Evolutionary conservation across 2,113 vertebrate genomes (phyloP).

Genomic region (Tragulus kanchil): DNA sequence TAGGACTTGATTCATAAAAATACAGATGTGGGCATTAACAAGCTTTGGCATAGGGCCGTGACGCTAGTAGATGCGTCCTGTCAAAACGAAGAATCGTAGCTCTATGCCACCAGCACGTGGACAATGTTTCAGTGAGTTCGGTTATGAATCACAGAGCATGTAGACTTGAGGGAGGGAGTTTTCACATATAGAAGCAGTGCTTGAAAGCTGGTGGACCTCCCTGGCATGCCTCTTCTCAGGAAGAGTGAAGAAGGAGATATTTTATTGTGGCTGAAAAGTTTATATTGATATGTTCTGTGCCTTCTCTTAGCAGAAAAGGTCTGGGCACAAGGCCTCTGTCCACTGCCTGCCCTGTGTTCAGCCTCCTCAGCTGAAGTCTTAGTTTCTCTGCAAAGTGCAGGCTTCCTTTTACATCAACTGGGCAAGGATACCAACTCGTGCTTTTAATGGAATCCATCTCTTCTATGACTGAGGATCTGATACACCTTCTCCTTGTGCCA

Average conservation of each 20-base stretch:
- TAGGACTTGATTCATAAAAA: constrained; percentile 57
- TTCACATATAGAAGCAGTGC: neutral
- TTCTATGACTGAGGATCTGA: neutral
- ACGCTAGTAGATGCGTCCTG: neutral
- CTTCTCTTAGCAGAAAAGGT: neutral
- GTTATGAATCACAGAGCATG: neutral
- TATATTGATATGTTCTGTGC: neutral
- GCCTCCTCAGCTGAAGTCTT: neutral
- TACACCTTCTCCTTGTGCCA: neutral
- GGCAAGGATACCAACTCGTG: neutral
- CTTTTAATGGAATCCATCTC: neutral
- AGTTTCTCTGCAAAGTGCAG: neutral
- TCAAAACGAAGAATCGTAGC: constrained; percentile 31
- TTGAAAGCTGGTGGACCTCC: neutral
- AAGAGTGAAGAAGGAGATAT: neutral
- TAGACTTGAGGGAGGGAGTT: neutral
- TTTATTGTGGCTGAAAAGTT: neutral
- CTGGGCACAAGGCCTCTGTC: neutral
- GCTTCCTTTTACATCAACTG: neutral
- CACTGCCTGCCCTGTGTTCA: neutral
- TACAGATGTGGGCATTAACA: constrained; percentile 58
- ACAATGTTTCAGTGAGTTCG: neutral
- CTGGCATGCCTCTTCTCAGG: neutral
- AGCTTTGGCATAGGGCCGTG: neutral
- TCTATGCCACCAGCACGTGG: neutral